Conservation (phyloP, 2,113 vertebrate genomes). For the Myotis brandtii region DNA sequence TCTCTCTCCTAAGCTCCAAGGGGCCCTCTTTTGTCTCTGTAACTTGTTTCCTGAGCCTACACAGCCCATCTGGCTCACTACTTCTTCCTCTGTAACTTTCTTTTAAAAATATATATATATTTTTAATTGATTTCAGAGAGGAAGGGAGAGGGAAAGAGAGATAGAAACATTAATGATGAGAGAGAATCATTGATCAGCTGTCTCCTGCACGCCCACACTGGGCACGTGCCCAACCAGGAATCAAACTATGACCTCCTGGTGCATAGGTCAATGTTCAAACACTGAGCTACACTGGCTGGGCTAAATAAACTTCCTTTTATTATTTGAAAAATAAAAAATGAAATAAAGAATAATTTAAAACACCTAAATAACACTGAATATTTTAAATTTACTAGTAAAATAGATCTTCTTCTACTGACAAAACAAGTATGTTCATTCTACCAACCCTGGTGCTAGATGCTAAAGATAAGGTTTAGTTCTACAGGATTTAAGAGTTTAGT, state of each 20-base stretch:
- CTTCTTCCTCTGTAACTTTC: neutral
- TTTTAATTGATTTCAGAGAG: too few species aligned
- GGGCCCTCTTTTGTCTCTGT: neutral
- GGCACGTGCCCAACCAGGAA: too few species aligned
- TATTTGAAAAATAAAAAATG: neutral
- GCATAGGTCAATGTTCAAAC: too few species aligned
- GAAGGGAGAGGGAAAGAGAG: too few species aligned
- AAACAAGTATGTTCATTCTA: constrained; percentile 10
- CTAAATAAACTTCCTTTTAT: neutral
- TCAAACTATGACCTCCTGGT: too few species aligned
- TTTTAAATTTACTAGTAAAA: constrained; percentile 56
- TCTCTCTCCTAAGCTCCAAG: neutral
- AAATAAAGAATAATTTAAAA: neutral
- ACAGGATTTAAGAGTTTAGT: constrained; percentile 8
- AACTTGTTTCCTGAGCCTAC: neutral
- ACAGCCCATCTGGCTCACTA: neutral
- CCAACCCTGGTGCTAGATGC: neutral
- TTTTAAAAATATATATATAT: too few species aligned
- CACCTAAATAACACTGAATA: neutral
- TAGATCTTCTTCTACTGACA: neutral
- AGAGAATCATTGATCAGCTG: too few species aligned
- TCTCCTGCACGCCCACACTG: too few species aligned
- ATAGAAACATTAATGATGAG: too few species aligned
- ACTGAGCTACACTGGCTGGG: too few species aligned
- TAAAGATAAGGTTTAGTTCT: neutral